Percentiles rank a stretch among this genome's conserved stretches.
Evolutionary conservation across 2,888 invertebrate genomes (phyloP).

Genomic region (Linyphia triangularis): DNA sequence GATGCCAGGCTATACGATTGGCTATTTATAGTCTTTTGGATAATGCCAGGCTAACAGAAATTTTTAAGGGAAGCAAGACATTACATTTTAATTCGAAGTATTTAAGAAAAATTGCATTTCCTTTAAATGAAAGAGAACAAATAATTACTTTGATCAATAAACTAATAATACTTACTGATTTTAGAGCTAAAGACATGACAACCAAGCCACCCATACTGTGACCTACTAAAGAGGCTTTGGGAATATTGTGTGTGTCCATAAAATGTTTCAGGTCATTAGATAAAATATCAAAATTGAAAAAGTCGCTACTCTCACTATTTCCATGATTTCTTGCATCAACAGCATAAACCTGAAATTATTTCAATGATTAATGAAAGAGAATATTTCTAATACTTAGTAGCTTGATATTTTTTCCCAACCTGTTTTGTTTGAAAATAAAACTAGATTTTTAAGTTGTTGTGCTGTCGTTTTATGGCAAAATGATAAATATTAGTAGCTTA

Average conservation of each 20-base stretch:
- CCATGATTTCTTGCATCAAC: slow-evolving; percentile 73
- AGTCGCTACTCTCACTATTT: slow-evolving; percentile 59
- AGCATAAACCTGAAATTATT: slow-evolving; percentile 54
- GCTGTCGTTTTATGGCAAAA: no score
- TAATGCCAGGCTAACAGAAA: no score
- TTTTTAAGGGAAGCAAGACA: no score
- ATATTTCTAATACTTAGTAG: not conserved
- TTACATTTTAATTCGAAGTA: not conserved
- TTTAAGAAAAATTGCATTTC: not conserved
- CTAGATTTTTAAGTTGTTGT: no score
- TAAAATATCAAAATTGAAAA: slow-evolving; percentile 64
- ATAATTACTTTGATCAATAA: no score
- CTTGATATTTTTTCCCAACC: not conserved
- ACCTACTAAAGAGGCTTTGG: slow-evolving; percentile 52
- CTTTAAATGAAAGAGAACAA: no score
- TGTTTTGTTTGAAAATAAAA: not conserved
- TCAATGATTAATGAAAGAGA: not conserved
- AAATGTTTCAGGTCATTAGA: slow-evolving; percentile 58
- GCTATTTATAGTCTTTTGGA: no score
- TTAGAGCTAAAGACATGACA: slow-evolving; percentile 58
- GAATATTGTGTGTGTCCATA: slow-evolving; percentile 51
- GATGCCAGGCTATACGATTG: no score
- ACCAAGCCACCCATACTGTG: slow-evolving; percentile 70
- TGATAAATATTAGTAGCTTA: no score
- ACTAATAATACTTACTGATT: slow-evolving; percentile 52